These are phyloP conservation scores for Myotis yumanensis DNA, from an alignment of 2,113 vertebrate species.

Conservation along the genomic window DNA sequence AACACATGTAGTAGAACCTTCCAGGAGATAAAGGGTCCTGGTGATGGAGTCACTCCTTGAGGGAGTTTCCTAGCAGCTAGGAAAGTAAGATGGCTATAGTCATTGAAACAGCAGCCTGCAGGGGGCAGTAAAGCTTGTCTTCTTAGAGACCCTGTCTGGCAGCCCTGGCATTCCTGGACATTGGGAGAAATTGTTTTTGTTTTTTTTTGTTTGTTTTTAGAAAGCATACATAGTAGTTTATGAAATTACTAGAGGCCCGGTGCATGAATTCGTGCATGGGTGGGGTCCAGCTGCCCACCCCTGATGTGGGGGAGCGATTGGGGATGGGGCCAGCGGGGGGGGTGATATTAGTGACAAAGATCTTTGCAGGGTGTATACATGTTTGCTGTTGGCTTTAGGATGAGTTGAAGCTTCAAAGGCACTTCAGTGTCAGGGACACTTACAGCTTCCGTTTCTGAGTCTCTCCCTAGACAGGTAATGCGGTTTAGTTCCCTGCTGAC, in stretches of 20 bases:
- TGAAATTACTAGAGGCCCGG: neutral
- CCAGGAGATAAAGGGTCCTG: neutral
- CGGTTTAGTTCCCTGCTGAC: too few relatives aligned
- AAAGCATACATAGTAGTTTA: neutral
- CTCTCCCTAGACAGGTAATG: too few relatives aligned
- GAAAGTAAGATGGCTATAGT: neutral
- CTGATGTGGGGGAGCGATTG: too few relatives aligned
- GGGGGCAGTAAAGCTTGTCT: neutral
- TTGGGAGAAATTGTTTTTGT: constrained; percentile 17
- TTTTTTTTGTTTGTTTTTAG: neutral
- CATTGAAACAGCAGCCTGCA: neutral
- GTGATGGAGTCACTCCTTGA: neutral
- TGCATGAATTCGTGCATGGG: too few relatives aligned
- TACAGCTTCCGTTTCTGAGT: too few relatives aligned
- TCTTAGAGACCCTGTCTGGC: neutral
- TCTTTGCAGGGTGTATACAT: too few relatives aligned
- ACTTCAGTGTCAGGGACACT: too few relatives aligned
- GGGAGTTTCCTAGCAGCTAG: neutral
- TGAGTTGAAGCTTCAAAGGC: too few relatives aligned
- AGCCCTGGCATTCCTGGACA: neutral
- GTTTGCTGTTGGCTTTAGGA: too few relatives aligned
- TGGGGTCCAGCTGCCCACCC: too few relatives aligned
- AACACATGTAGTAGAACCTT: neutral
- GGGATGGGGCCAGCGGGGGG: too few relatives aligned
- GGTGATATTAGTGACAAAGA: too few relatives aligned